A percentile compares a stretch with the other conserved stretches of the same genome.
Conservation (phyloP, 2,888 invertebrate genomes). For the Pegoplata infirma region DNA sequence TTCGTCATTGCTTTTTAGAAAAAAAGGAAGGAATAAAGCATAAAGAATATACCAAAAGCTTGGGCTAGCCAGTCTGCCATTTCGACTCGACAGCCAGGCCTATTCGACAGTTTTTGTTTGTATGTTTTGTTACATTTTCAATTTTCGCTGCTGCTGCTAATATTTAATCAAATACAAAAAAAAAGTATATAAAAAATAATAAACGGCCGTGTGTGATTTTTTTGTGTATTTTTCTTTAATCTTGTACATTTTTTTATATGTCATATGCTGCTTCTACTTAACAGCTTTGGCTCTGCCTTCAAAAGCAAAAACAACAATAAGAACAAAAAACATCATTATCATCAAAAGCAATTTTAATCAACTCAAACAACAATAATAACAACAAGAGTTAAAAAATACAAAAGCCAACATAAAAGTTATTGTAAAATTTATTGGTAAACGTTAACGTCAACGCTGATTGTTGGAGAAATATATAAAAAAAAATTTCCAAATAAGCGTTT, state of each 20-base stretch:
- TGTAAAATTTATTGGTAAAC: slow-evolving; percentile 41
- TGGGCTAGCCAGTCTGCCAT: slow-evolving; percentile 55
- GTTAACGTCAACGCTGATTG: slow-evolving; percentile 35
- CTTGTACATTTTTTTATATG: slow-evolving; percentile 31
- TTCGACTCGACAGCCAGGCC: slow-evolving; percentile 49
- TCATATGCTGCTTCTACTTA: slow-evolving; percentile 44
- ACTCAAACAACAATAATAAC: slow-evolving; percentile 15
- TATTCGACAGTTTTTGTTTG: slow-evolving; percentile 41
- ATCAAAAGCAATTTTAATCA: slow-evolving; percentile 28
- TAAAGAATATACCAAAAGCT: slow-evolving; percentile 46
- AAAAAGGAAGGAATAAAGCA: slow-evolving; percentile 38
- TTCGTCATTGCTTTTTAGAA: slow-evolving; percentile 72
- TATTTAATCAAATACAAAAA: slow-evolving; percentile 44
- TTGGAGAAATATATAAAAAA: slow-evolving; percentile 16
- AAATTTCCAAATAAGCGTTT: slow-evolving; percentile 36
- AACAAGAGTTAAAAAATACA: slow-evolving; percentile 23
- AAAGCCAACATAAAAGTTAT: slow-evolving; percentile 39
- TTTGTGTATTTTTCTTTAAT: slow-evolving; percentile 27
- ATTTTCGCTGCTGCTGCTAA: slow-evolving; percentile 38
- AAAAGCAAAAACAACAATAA: slow-evolving; percentile 25
- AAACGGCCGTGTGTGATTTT: slow-evolving; percentile 23
- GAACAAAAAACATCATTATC: slow-evolving; percentile 8
- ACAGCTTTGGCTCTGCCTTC: slow-evolving; percentile 34
- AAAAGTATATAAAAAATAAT: slow-evolving; percentile 5
- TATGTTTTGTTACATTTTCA: slow-evolving; percentile 35